phyloP scores from a whole-genome alignment of 2,797 vertebrate species.

The Coreius guichenoti region DNA sequence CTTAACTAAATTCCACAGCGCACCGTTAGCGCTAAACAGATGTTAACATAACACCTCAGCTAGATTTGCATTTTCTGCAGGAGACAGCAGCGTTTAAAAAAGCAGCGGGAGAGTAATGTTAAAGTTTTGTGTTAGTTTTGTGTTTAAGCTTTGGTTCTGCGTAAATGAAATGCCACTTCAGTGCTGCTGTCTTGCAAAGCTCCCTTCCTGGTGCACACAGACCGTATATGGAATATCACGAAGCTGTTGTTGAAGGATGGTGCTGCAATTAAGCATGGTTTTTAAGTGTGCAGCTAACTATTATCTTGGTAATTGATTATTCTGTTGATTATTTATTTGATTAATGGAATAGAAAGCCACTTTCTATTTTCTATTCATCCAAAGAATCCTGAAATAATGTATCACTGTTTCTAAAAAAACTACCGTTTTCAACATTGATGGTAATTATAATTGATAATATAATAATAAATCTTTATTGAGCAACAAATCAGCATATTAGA shows the following conservation, averaged over 20 bases:
- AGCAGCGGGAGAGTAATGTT: not conserved
- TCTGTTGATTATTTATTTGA: not conserved
- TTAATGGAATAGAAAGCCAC: not conserved
- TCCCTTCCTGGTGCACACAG: not conserved
- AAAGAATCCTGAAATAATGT: not conserved
- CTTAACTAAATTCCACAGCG: constrained; percentile 12
- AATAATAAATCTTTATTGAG: not conserved
- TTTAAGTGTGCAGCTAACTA: not conserved
- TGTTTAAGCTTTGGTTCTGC: not conserved
- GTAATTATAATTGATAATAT: too few relatives aligned
- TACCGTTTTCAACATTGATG: not conserved
- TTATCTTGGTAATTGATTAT: not conserved
- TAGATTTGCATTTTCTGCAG: constrained; percentile 13
- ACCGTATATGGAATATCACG: not conserved
- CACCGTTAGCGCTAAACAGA: not conserved
- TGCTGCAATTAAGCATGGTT: not conserved
- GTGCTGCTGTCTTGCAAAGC: not conserved
- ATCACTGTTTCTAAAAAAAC: not conserved
- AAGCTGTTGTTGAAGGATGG: not conserved
- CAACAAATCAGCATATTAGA: not conserved
- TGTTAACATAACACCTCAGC: constrained; percentile 15
- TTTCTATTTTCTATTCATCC: not conserved
- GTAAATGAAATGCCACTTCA: not conserved
- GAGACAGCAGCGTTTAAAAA: not conserved
- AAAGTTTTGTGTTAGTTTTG: not conserved